These are phyloP conservation scores for Scolopax bukidnonensis DNA, from an alignment of 2,797 vertebrate genomes.

Conservation along the genomic window DNA sequence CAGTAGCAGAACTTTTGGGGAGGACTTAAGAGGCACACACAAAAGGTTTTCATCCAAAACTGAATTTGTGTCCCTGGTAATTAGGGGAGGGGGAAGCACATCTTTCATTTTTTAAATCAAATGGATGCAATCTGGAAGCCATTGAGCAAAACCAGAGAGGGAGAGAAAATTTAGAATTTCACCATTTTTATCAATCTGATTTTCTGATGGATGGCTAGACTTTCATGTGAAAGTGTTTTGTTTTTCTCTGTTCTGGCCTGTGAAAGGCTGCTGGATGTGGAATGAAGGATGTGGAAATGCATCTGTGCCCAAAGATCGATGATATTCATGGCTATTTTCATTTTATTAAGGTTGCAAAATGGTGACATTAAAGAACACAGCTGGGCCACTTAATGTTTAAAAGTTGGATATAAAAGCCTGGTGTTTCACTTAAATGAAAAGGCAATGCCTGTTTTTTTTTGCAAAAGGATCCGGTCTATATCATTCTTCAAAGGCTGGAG, in stretches of 20 bases:
- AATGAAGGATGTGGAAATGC: background rate
- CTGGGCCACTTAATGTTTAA: background rate
- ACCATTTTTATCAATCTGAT: background rate
- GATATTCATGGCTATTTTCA: background rate
- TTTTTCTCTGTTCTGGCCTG: background rate
- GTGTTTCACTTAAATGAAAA: background rate
- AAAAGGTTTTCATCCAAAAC: background rate
- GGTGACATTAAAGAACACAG: background rate
- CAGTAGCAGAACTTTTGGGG: background rate
- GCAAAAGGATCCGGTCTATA: background rate
- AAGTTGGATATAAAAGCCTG: background rate
- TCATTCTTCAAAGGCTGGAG: background rate
- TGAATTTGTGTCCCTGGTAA: background rate
- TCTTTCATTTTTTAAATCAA: background rate
- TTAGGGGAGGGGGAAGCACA: background rate
- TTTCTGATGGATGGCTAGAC: background rate
- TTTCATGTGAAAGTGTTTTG: background rate
- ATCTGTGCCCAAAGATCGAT: background rate
- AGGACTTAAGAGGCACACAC: background rate
- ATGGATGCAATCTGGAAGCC: constrained; percentile 16
- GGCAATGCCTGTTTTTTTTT: background rate
- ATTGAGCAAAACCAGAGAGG: background rate
- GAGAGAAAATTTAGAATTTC: background rate
- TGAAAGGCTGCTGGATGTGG: background rate
- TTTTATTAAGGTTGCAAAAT: background rate